Evolutionary conservation across 2,113 vertebrate species (phyloP).

Genomic region (Callipepla squamata): DNA sequence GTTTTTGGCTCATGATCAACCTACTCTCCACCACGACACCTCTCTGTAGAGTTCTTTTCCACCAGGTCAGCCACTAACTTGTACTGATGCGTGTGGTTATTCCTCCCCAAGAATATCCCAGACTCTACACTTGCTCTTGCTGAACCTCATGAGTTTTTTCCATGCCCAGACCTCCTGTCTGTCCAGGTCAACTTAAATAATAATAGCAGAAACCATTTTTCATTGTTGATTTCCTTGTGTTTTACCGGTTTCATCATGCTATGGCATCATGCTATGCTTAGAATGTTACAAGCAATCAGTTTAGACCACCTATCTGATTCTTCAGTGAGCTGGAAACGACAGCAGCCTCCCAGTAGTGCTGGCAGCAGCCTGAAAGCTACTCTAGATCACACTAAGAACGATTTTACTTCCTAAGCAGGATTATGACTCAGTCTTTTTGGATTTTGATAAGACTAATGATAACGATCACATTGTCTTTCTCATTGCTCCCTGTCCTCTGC

Average conservation of each 20-base stretch:
- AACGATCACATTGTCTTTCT: background rate
- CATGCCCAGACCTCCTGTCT: background rate
- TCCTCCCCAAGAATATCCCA: too few species aligned
- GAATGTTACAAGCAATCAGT: background rate
- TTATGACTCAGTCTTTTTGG: background rate
- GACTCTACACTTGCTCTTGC: too few species aligned
- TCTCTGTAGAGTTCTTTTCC: too few species aligned
- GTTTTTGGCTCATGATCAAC: too few species aligned
- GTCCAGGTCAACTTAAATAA: background rate
- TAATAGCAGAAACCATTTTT: background rate
- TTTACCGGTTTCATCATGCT: background rate
- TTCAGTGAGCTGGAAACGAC: background rate
- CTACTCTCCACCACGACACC: too few species aligned
- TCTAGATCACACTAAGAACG: background rate
- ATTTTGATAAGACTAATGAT: background rate
- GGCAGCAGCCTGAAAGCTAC: background rate
- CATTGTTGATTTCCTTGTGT: background rate
- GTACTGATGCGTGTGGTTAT: too few species aligned
- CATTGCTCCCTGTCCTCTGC: background rate
- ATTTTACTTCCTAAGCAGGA: background rate
- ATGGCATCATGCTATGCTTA: background rate
- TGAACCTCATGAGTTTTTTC: background rate
- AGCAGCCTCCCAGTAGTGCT: background rate
- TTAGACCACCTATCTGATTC: background rate
- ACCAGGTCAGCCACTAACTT: too few species aligned